These are phyloP conservation scores for Megalonaias nervosa DNA, from an alignment of 1,140 invertebrate genomes.

Conservation along the genomic window DNA sequence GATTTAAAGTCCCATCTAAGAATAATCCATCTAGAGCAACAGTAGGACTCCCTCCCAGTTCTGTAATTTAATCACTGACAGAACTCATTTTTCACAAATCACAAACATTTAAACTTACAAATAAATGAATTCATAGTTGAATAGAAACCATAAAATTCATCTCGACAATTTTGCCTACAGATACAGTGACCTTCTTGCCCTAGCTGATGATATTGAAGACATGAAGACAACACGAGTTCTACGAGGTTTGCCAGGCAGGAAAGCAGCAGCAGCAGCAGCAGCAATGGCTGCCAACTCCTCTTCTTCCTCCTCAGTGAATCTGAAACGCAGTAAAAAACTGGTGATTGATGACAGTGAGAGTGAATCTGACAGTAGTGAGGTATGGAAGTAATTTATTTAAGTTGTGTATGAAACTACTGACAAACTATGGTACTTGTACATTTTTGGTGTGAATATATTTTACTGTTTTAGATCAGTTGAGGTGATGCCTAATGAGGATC, in stretches of 20 bases:
- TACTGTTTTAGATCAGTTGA: background rate
- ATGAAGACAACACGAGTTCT: slow-evolving; percentile 68
- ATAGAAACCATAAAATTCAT: too few relatives aligned
- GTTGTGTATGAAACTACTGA: background rate
- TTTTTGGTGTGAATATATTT: background rate
- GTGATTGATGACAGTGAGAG: slow-evolving; percentile 75
- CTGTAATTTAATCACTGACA: too few relatives aligned
- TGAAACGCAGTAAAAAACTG: slow-evolving; percentile 60
- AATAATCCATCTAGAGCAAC: too few relatives aligned
- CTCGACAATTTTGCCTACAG: slow-evolving; percentile 44
- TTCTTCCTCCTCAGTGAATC: slow-evolving; percentile 28
- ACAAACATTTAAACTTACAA: too few relatives aligned
- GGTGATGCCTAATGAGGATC: background rate
- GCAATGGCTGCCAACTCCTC: slow-evolving; percentile 37
- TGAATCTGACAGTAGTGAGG: slow-evolving; percentile 86
- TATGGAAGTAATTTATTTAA: slow-evolving; percentile 61
- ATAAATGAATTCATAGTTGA: too few relatives aligned
- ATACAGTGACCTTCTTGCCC: slow-evolving; percentile 91
- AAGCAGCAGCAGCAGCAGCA: slow-evolving; percentile 56
- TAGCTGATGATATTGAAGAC: slow-evolving; percentile 90
- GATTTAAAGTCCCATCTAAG: too few relatives aligned
- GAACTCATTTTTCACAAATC: too few relatives aligned
- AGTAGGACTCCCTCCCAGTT: too few relatives aligned
- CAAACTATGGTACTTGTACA: background rate
- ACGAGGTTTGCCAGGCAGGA: slow-evolving; percentile 54